A percentile compares a stretch with the other conserved stretches of the same genome.
Conservation (phyloP, 2,888 invertebrate genomes). For the Caenorhabditis imperialis region DNA sequence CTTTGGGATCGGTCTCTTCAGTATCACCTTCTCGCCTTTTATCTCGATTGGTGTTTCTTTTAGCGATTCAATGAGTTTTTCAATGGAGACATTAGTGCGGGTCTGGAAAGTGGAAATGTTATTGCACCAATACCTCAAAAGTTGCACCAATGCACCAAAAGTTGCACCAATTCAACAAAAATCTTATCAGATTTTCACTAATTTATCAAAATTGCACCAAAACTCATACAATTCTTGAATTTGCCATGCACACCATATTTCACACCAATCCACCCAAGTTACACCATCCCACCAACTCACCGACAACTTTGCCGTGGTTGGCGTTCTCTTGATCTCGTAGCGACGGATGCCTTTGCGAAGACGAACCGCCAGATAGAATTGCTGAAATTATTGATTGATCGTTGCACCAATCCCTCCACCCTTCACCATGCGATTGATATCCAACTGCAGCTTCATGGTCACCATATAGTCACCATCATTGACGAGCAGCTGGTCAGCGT, state of each 20-base stretch:
- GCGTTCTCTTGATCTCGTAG: conserved; percentile 53
- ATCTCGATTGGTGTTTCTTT: conserved; percentile 45
- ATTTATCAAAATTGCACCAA: too few species aligned
- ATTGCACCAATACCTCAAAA: too few species aligned
- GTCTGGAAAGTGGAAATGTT: too few species aligned
- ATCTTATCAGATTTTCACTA: too few species aligned
- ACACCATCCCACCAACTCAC: too few species aligned
- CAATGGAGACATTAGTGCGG: conserved; percentile 30
- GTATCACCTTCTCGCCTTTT: conserved; percentile 49
- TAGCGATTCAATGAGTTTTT: conserved; percentile 52
- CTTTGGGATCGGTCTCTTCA: conserved; percentile 62
- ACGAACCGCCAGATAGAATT: conserved; percentile 49
- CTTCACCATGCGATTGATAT: conserved; percentile 19
- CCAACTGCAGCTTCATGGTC: conserved; percentile 33
- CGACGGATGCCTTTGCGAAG: conserved; percentile 41
- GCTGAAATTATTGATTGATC: too few species aligned
- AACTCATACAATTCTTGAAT: too few species aligned
- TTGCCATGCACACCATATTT: too few species aligned
- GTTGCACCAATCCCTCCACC: background rate
- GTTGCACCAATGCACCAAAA: too few species aligned
- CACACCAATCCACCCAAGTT: too few species aligned
- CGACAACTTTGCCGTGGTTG: conserved; percentile 22
- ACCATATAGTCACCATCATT: conserved; percentile 46
- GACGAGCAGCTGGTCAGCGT: conserved; percentile 61
- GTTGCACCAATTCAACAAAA: too few species aligned